phyloP scores from a whole-genome alignment of 2,797 vertebrate genomes.

The Enteromius radiatus region DNA sequence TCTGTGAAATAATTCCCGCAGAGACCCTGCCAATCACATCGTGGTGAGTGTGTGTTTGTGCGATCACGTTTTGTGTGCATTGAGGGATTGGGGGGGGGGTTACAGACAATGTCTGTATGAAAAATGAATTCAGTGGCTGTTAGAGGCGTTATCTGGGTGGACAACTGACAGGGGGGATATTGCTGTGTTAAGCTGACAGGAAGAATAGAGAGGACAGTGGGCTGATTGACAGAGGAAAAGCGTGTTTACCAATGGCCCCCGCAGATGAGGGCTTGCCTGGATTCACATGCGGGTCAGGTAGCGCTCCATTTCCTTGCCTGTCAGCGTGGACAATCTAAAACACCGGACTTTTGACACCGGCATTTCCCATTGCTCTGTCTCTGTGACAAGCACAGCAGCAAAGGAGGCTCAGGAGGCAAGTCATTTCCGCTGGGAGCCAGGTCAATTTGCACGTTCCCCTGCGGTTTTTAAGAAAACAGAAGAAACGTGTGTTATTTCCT shows the following conservation, averaged over 20 bases:
- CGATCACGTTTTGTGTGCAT: neutral
- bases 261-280: conserved; percentile 47
- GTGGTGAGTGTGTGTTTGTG: neutral
- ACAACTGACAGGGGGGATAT: conserved; percentile 43
- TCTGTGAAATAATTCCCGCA: conserved; percentile 40
- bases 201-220: conserved; percentile 32
- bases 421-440: conserved; percentile 56
- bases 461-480: conserved; percentile 19
- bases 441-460: conserved; percentile 36
- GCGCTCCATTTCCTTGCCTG: conserved; percentile 75
- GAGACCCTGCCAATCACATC: conserved; percentile 19
- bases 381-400: conserved; percentile 73
- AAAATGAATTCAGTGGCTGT: conserved; percentile 47
- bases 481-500: conserved; percentile 29
- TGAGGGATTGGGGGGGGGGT: neutral
- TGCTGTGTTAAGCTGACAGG: conserved; percentile 56
- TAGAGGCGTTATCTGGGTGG: conserved; percentile 36
- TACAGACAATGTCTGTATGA: conserved; percentile 26
- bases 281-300: conserved; percentile 75
- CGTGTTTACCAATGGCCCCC: conserved; percentile 49
- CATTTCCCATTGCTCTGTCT: conserved; percentile 74
- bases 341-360: conserved; percentile 73
- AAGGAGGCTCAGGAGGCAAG: conserved; percentile 64
- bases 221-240: conserved; percentile 52
- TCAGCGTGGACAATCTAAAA: conserved; percentile 77